phyloP scores from a whole-genome alignment of 2,888 invertebrate genomes.

The Tinea pellionella region DNA sequence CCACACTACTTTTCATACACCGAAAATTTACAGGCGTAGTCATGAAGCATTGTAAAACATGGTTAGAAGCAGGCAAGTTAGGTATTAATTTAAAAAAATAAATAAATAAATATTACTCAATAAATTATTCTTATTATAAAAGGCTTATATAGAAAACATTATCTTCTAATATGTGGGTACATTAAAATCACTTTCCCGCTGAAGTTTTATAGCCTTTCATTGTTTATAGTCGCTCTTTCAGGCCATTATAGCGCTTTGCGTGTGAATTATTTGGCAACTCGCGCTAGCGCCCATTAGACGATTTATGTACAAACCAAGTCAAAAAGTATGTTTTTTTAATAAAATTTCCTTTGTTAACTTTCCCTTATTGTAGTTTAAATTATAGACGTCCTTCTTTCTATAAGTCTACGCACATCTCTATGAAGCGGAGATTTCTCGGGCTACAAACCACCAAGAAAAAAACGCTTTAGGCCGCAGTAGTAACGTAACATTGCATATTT shows the following conservation, averaged over 20 bases:
- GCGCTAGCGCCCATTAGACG: slow-evolving; percentile 43
- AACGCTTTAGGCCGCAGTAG: too few relatives aligned
- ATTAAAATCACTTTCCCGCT: slow-evolving; percentile 32
- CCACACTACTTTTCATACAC: too few relatives aligned
- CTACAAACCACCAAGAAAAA: too few relatives aligned
- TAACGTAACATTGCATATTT: too few relatives aligned
- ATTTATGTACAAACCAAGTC: slow-evolving; percentile 36
- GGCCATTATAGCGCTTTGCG: slow-evolving; percentile 47
- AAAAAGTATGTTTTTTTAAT: slow-evolving; percentile 10
- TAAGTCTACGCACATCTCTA: too few relatives aligned
- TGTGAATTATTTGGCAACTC: slow-evolving; percentile 58
- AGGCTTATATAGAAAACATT: neutral
- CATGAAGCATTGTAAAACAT: too few relatives aligned
- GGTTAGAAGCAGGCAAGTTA: too few relatives aligned
- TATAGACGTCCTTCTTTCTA: too few relatives aligned
- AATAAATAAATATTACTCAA: neutral
- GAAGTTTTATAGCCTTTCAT: slow-evolving; percentile 51
- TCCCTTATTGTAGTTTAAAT: too few relatives aligned
- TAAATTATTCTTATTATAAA: neutral
- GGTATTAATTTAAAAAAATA: too few relatives aligned
- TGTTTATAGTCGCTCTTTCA: slow-evolving; percentile 36
- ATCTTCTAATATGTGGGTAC: slow-evolving; percentile 10
- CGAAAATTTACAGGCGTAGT: too few relatives aligned
- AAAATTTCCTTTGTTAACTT: neutral
- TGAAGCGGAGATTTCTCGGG: too few relatives aligned